Conservation (phyloP, 2,797 vertebrate genomes). For the Sphenopsis melanotis region DNA sequence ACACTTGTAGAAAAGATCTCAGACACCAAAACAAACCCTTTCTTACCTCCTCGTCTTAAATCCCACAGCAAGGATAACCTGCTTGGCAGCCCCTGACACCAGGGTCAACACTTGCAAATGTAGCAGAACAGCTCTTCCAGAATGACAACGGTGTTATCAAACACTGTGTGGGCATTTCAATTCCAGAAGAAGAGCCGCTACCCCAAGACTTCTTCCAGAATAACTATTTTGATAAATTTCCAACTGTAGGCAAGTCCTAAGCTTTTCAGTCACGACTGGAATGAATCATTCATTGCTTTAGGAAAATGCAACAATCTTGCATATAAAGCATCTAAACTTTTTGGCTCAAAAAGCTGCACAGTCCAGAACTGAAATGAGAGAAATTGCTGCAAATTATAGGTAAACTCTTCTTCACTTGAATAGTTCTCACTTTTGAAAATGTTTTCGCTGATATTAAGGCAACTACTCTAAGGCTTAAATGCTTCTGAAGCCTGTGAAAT, state of each 20-base stretch:
- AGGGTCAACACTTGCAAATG: slow-evolving; percentile 31
- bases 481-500: not conserved
- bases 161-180: slow-evolving; percentile 46
- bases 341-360: slow-evolving; percentile 1
- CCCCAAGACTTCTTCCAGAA: slow-evolving; percentile 55
- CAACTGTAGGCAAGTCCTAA: slow-evolving; percentile 58
- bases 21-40: slow-evolving; percentile 9
- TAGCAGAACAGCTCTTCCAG: not conserved
- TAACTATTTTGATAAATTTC: slow-evolving; percentile 66
- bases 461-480: not conserved
- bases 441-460: not conserved
- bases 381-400: slow-evolving; percentile 1
- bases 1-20: not conserved
- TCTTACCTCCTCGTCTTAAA: not conserved
- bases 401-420: not conserved
- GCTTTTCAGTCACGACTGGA: slow-evolving; percentile 66
- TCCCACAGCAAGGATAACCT: not conserved
- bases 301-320: slow-evolving; percentile 31
- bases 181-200: slow-evolving; percentile 31
- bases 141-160: not conserved
- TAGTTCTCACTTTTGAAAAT: not conserved
- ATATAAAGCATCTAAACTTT: slow-evolving; percentile 13
- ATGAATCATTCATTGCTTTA: slow-evolving; percentile 63
- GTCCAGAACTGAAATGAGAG: not conserved
- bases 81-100: not conserved